Evolutionary conservation across 2,113 vertebrate genomes (phyloP).

Genomic region (Maccullochella peelii): DNA sequence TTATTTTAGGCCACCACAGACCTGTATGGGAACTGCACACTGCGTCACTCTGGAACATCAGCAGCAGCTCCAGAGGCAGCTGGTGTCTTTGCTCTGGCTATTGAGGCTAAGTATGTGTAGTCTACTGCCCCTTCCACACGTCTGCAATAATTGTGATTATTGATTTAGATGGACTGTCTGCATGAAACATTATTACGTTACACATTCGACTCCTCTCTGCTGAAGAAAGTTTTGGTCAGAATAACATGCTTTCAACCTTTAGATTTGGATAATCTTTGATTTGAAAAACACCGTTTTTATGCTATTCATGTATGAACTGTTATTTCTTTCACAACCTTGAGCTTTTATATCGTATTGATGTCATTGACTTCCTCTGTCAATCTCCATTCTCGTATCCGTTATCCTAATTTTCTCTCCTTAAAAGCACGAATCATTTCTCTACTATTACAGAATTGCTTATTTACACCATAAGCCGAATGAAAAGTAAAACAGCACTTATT

Average conservation of each 20-base stretch:
- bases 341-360: background rate
- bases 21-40: conserved; percentile 97
- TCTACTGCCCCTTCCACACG: conserved; percentile 29
- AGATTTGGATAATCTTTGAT: background rate
- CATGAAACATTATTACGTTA: conserved; percentile 19
- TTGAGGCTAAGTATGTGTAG: conserved; percentile 98
- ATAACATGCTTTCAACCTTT: background rate
- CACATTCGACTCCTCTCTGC: background rate
- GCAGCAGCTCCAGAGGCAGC: conserved; percentile 98
- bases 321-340: conserved; percentile 3
- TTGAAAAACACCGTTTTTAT: background rate
- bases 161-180: conserved; percentile 22
- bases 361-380: background rate
- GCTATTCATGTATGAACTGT: background rate
- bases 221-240: conserved; percentile 9
- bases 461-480: conserved; percentile 39
- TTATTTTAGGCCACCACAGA: conserved; percentile 95
- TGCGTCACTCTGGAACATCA: conserved; percentile 97
- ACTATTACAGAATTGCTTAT: conserved; percentile 45
- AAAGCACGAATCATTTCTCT: conserved; percentile 25
- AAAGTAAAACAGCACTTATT: conserved; percentile 38
- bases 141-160: conserved; percentile 28
- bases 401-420: conserved; percentile 15
- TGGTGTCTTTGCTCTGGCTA: conserved; percentile 95
- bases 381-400: background rate